These are phyloP conservation scores for Philonicus albiceps DNA, from an alignment of 2,888 invertebrate species.

Conservation along the genomic window DNA sequence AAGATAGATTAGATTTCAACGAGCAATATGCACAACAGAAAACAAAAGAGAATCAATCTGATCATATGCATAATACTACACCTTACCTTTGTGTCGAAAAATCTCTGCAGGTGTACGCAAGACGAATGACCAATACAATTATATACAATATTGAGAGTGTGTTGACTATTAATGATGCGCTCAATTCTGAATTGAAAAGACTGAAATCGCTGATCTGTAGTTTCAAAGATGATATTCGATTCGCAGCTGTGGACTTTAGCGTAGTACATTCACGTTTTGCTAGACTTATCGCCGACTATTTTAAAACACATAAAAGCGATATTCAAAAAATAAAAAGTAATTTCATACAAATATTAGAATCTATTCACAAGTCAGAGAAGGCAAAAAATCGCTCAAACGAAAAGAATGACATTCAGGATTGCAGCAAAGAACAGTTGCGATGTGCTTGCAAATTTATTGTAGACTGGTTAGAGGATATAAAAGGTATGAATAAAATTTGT, in stretches of 20 bases:
- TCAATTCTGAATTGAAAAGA: constrained; percentile 75
- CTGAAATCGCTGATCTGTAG: constrained; percentile 73
- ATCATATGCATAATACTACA: constrained; percentile 48
- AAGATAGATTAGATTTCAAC: constrained; percentile 19
- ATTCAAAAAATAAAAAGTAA: constrained; percentile 49
- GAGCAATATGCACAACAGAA: constrained; percentile 5
- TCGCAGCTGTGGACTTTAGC: constrained; percentile 70
- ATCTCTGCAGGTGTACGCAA: constrained; percentile 73
- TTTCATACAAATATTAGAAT: constrained; percentile 46
- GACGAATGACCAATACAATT: constrained; percentile 72
- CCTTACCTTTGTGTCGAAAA: constrained; percentile 69
- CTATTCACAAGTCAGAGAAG: background rate
- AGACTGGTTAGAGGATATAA: constrained; percentile 54
- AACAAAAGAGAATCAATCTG: constrained; percentile 18
- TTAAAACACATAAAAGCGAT: background rate
- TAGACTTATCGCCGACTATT: constrained; percentile 69
- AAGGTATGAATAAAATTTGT: constrained; percentile 50
- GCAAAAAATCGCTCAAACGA: constrained; percentile 47
- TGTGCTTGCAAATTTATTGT: constrained; percentile 63
- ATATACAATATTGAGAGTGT: constrained; percentile 68
- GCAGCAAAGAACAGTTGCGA: constrained; percentile 64
- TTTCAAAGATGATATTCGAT: constrained; percentile 74
- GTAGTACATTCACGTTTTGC: constrained; percentile 73
- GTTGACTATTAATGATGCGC: constrained; percentile 67
- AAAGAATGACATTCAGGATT: constrained; percentile 57